phyloP scores from a whole-genome alignment of 1,140 invertebrate species.

The Camponotus vicinus region DNA sequence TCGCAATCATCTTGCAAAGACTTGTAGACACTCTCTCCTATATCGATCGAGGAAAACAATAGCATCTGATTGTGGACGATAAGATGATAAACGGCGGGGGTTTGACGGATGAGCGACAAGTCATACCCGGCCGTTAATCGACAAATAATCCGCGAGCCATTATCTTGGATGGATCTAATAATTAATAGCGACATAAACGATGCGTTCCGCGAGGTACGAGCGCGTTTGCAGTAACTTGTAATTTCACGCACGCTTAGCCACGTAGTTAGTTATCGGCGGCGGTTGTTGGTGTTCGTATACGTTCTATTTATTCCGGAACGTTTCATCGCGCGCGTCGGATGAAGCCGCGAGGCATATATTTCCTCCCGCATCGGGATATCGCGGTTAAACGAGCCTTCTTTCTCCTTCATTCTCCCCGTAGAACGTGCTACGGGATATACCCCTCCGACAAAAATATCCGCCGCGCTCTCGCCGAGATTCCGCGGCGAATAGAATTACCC shows the following conservation, averaged over 20 bases:
- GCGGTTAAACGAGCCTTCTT: constrained; percentile 44
- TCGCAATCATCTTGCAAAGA: background rate
- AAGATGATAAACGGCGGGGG: background rate
- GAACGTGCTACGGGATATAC: constrained; percentile 11
- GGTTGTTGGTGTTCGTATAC: background rate
- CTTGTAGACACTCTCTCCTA: background rate
- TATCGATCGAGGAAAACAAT: background rate
- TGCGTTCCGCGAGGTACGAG: constrained; percentile 41
- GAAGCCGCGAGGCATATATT: background rate
- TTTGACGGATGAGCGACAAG: background rate
- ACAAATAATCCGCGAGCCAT: constrained; percentile 14
- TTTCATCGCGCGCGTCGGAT: constrained; percentile 30
- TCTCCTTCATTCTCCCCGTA: constrained; percentile 28
- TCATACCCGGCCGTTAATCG: constrained; percentile 28
- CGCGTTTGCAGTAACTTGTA: constrained; percentile 60
- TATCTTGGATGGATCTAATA: constrained; percentile 38
- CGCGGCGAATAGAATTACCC: constrained; percentile 50
- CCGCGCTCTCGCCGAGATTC: constrained; percentile 41
- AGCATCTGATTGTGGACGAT: background rate
- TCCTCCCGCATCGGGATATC: constrained; percentile 5
- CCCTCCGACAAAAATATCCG: constrained; percentile 47
- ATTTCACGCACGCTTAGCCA: constrained; percentile 58
- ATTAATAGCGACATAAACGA: constrained; percentile 55
- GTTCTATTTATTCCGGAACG: constrained; percentile 39
- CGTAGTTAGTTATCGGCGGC: constrained; percentile 31